These are phyloP conservation scores for Xestia ashworthii DNA, from an alignment of 2,888 invertebrate species.

Conservation along the genomic window DNA sequence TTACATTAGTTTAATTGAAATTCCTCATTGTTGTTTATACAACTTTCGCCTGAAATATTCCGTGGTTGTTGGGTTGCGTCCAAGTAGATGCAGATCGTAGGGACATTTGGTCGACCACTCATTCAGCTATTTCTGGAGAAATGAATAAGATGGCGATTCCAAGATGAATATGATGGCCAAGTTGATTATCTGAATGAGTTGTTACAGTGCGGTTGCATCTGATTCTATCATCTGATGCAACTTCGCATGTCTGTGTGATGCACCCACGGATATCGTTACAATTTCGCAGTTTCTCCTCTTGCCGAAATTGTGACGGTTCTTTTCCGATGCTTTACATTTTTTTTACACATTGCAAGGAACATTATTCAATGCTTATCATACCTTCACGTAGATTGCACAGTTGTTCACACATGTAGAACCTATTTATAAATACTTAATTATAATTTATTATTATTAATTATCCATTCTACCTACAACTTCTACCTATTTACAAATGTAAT, in stretches of 20 bases:
- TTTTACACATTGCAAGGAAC: slow-evolving; percentile 87
- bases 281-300: slow-evolving; percentile 60
- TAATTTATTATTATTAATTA: slow-evolving; percentile 16
- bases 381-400: slow-evolving; percentile 54
- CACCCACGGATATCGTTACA: slow-evolving; percentile 71
- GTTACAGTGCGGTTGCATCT: slow-evolving; percentile 69
- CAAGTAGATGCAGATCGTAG: slow-evolving; percentile 85
- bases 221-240: slow-evolving; percentile 64
- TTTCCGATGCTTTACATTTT: slow-evolving; percentile 81
- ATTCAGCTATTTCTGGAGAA: slow-evolving; percentile 75
- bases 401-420: slow-evolving; percentile 41
- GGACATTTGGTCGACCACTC: slow-evolving; percentile 79
- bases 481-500: slow-evolving; percentile 42
- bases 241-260: slow-evolving; percentile 71
- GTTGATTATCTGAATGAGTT: slow-evolving; percentile 72
- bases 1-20: slow-evolving; percentile 57
- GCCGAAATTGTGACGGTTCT: slow-evolving; percentile 70
- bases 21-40: slow-evolving; percentile 60
- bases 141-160: slow-evolving; percentile 32
- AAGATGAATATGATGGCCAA: slow-evolving; percentile 40
- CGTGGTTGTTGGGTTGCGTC: slow-evolving; percentile 86
- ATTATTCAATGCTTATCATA: slow-evolving; percentile 82
- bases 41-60: slow-evolving; percentile 67
- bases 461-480: slow-evolving; percentile 31
- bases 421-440: slow-evolving; percentile 23